Base-by-base conservation (phyloP, 2,113 vertebrate species). In the Chaetodon auriga region DNA sequence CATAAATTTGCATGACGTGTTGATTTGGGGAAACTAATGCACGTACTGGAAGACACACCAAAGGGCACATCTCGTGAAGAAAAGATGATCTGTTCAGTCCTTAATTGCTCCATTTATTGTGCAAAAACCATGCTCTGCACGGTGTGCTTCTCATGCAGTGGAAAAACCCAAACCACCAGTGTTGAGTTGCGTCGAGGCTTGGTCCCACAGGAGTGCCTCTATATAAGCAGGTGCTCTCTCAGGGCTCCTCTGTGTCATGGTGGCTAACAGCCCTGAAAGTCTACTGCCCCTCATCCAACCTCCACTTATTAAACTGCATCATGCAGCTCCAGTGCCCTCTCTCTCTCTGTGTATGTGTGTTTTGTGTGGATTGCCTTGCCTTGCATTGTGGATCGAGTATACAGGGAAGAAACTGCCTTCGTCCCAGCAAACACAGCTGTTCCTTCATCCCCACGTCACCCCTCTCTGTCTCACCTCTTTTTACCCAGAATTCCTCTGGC, bases 351-450 rank as follows among this genome's bases (percentile, higher is more conserved):
- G 41, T 65, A 14, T 65, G 25, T 48, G 19, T 70, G 23, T 65
- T 65, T 49, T 58, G 38, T 79, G 68, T 68, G 61, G 35, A 53
- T 45, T 25, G 45, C 36, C 30, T 64, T 51, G 48, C 57, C 74
- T 81, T 73, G 58, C 71, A 71, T 81, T 84, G 75, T 87, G 69
- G 74, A 65, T 78, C 64, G 41, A 48, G 38, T 68, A 48, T 75
- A 86, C 81, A 81, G 71, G 57, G 58, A 65, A 80, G 76, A 82
- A 82, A 58, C 83, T 75, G 75, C 84, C 75, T 7, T 79, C 72
- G 69, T 93, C 78, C 74, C 54, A 80, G 86, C 71, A 93, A 95
- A 94, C 92, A 93, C 93, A 95, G 91, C 91, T 93, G 92, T 51
- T 80, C 14, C 53, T 74, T 55, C 58, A 66, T 90, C 89, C 89